A percentile compares a stretch with the other conserved stretches of the same genome.
Evolutionary conservation across 2,888 invertebrate species (phyloP).

Genomic region (Parapristionchus giblindavisi): DNA sequence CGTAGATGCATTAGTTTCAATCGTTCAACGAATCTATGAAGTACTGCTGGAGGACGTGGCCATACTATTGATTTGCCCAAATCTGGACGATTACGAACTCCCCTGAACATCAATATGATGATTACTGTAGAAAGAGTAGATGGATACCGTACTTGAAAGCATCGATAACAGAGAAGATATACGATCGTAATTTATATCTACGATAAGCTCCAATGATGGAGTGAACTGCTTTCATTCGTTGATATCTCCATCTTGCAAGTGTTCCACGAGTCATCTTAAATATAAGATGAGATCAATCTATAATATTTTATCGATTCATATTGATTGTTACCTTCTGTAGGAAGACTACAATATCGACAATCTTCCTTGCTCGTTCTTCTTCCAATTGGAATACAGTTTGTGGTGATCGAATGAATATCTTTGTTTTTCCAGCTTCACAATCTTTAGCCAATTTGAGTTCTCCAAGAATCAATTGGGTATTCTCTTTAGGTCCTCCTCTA

Average conservation of each 20-base stretch:
- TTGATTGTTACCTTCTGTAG: conserved; percentile 83
- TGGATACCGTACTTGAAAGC: conserved; percentile 75
- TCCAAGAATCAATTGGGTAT: conserved; percentile 84
- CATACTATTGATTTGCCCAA: conserved; percentile 83
- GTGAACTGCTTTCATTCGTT: conserved; percentile 85
- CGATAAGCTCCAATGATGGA: conserved; percentile 84
- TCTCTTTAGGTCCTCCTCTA: conserved; percentile 79
- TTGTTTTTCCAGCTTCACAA: conserved; percentile 92
- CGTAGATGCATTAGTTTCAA: conserved; percentile 63
- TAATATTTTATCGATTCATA: too few relatives aligned
- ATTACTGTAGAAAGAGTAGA: not conserved
- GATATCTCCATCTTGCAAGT: conserved; percentile 82
- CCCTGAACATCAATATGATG: conserved; percentile 47
- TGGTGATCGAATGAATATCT: conserved; percentile 88
- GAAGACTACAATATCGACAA: conserved; percentile 89
- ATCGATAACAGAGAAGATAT: conserved; percentile 77
- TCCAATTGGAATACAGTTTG: conserved; percentile 89
- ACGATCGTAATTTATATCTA: conserved; percentile 80
- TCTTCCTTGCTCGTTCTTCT: conserved; percentile 83
- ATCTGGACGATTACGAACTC: conserved; percentile 78
- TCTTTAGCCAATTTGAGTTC: conserved; percentile 83
- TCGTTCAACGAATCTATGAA: conserved; percentile 75
- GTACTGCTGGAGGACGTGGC: conserved; percentile 82
- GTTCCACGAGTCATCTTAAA: conserved; percentile 81
- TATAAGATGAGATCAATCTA: too few relatives aligned